Evolutionary conservation across 2,888 invertebrate genomes (phyloP).

Genomic region (Machimus rusticus): DNA sequence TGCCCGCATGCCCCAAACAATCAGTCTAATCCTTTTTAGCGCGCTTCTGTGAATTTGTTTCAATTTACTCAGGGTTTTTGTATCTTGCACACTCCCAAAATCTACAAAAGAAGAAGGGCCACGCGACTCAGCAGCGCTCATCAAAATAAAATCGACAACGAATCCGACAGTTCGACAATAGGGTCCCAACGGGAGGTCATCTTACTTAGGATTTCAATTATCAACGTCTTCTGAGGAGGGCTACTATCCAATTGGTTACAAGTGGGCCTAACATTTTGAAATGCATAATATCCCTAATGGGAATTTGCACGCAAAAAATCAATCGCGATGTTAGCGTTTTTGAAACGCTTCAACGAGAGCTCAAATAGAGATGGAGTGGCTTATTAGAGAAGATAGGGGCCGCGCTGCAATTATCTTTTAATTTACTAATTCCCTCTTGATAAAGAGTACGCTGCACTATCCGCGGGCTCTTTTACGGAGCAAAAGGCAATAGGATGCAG

Average conservation of each 20-base stretch:
- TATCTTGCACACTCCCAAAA: not conserved
- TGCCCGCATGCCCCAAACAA: not conserved
- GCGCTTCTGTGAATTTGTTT: not conserved
- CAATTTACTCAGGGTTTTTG: not conserved
- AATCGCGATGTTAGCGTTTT: not conserved
- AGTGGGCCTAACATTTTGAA: not conserved
- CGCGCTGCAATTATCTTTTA: not conserved
- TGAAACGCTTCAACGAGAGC: not conserved
- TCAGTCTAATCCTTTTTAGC: not conserved
- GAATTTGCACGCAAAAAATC: not conserved
- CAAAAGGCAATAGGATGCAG: not conserved
- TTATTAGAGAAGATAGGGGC: not conserved
- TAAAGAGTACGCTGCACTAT: not conserved
- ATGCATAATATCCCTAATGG: not conserved
- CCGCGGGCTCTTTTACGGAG: not conserved
- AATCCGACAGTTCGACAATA: not conserved
- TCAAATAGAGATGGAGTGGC: not conserved
- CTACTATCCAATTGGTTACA: not conserved
- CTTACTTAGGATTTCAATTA: not conserved
- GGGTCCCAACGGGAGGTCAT: constrained; percentile 3
- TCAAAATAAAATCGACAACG: constrained; percentile 17
- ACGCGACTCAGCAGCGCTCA: not conserved
- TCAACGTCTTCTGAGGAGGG: not conserved
- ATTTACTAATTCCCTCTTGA: not conserved
- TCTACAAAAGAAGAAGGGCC: constrained; percentile 1